Percentiles rank a stretch among this genome's conserved stretches.
These are phyloP conservation scores for Graphium colonna DNA, from an alignment of 2,888 invertebrate genomes.

Conservation along the genomic window DNA sequence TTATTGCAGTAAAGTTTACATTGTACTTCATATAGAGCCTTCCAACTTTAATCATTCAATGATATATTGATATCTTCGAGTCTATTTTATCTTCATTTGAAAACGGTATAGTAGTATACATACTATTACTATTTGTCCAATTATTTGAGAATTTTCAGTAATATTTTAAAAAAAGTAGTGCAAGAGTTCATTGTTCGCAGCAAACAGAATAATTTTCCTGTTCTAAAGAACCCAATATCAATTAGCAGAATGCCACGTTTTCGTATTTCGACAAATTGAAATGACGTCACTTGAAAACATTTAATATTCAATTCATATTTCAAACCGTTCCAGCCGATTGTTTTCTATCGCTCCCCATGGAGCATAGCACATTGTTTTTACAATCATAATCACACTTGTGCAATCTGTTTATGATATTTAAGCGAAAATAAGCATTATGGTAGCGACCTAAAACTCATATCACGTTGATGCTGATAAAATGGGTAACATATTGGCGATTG, in stretches of 20 bases:
- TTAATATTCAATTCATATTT: slow-evolving; percentile 17
- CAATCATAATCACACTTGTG: neutral
- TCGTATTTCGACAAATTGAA: slow-evolving; percentile 1
- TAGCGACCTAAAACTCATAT: neutral
- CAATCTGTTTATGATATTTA: neutral
- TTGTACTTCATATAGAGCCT: too few species aligned
- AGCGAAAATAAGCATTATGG: neutral
- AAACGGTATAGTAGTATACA: too few species aligned
- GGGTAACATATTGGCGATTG: neutral
- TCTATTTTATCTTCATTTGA: too few species aligned
- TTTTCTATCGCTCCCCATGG: slow-evolving; percentile 12
- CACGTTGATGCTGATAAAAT: neutral
- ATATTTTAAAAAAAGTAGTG: too few species aligned
- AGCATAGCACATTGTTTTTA: slow-evolving; percentile 9
- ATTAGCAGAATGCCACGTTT: slow-evolving; percentile 1
- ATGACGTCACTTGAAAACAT: slow-evolving; percentile 8
- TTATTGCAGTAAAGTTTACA: too few species aligned
- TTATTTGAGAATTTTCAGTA: too few species aligned
- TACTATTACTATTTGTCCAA: too few species aligned
- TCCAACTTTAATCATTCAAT: too few species aligned
- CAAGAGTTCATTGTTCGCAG: too few species aligned
- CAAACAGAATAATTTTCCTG: too few species aligned
- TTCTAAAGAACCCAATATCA: slow-evolving; percentile 4
- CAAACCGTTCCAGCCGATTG: slow-evolving; percentile 10
- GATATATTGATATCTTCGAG: too few species aligned